A percentile compares a stretch with the other conserved stretches of the same genome.
Evolutionary conservation across 2,888 invertebrate species (phyloP).

Genomic region (Cephus sareptanus): DNA sequence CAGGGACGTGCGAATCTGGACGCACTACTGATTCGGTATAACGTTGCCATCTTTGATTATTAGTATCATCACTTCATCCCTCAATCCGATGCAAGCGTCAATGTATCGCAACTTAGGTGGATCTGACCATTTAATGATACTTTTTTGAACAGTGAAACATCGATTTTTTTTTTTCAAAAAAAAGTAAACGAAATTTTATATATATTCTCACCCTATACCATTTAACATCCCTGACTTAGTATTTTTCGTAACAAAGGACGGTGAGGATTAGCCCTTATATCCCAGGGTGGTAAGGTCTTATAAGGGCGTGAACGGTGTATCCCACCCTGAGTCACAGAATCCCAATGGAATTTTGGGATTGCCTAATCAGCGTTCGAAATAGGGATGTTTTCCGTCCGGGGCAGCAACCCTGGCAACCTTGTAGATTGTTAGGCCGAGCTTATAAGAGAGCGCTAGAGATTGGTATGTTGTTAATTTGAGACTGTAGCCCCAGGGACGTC

Average conservation of each 20-base stretch:
- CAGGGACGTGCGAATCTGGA: background rate
- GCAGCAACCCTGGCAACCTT: constrained; percentile 15
- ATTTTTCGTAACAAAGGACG: background rate
- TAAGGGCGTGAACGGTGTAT: background rate
- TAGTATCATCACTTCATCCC: background rate
- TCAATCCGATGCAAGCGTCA: background rate
- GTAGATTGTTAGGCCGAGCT: constrained; percentile 49
- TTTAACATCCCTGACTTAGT: background rate
- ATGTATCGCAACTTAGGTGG: background rate
- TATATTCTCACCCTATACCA: background rate
- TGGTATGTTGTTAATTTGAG: constrained; percentile 65
- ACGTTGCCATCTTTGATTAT: background rate
- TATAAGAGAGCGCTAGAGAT: constrained; percentile 50
- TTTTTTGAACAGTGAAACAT: background rate
- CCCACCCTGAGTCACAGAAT: background rate
- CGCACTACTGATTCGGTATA: background rate
- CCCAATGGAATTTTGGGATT: constrained; percentile 5
- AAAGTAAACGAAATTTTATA: background rate
- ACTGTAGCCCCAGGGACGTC: constrained; percentile 53
- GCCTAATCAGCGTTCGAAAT: constrained; percentile 7
- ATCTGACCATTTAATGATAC: background rate
- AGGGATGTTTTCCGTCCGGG: background rate
- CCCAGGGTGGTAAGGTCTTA: background rate
- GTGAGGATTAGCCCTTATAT: background rate
- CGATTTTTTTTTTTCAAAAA: too few species aligned